Evolutionary conservation across 1,140 invertebrate species (phyloP), one percentile per base, ranked within the genome.

Genomic region (Eumaeus atala): DNA sequence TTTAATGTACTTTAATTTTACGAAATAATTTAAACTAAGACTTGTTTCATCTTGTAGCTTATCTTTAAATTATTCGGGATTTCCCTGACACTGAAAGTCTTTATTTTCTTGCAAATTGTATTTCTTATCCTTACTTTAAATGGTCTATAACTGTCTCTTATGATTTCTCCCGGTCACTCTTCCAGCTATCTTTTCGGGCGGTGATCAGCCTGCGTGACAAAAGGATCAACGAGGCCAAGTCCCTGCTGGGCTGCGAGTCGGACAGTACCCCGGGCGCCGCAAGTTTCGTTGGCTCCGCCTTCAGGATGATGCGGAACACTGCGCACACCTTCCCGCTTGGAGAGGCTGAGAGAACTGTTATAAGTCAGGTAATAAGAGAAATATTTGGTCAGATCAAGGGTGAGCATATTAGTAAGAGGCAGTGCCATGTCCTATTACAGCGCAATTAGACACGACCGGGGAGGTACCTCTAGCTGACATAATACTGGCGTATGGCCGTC

Each of bases 181-280:
- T 58, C 11, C 67, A 92, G 91, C 81, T 92, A 59, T 91, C 91
- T 48, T 92, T 92, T 74, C 89, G 91, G 57, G 89, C 91, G 36
- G 91, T 90, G 58, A 90, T 90, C 69, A 89, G 88, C 58, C 87
- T 92, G 59, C 84, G 90, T 8, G 91, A 92, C 56, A 75, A 86
- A 16, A 90, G 91, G 57, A 73, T 91, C 21, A 71, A 77, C 36
- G 91, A 92, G 67, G 88, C 90, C 21, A 88, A 89, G 35, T 74
- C 87, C 2, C 72, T 86, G 9, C 76, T 92, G 11, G 89, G 90
- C 16, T 77, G 88, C 2, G 78, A 88, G n/a, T 68, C 66, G 0
- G 65, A 67, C 34, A 80, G 58, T 9, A 58, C 56, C 35, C 64
- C 78, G 28, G 74, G 68, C 6, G 58, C 86, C 48, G 55, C 85